Evolutionary conservation across 2,113 vertebrate genomes (phyloP), one percentile per base, ranked within the genome.

Genomic region (Chitala chitala): DNA sequence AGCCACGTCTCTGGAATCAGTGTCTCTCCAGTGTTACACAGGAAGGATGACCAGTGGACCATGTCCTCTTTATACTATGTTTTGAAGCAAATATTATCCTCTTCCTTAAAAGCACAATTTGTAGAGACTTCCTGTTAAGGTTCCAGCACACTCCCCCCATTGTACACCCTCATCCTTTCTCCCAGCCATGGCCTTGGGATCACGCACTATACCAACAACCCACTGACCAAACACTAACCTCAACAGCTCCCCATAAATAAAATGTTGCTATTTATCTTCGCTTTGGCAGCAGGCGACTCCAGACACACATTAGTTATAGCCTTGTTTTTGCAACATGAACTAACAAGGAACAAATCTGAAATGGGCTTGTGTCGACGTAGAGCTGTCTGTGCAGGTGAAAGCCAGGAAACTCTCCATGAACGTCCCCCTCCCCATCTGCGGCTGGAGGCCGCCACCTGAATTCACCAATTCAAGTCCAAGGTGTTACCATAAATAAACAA

Each of bases 231-330:
- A 44, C 31, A 56, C 55, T 50, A 3, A n/a, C 20, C 69, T 58
- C n/a, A n/a, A 26, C 4, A 55, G 6, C 15, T 48, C 31, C 51
- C 38, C 56, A 40, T 65, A 29, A 13, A 72, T 78, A 78, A 78
- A 76, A 69, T 56, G 33, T 24, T 73, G 33, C 54, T 75, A 78
- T 81, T 80, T 82, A 76, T 78, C 33, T 59, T 26, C 51, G 63
- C 59, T 77, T 78, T 77, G 76, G 73, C 58, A 13, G 75, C 79
- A 77, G 72, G 77, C 75, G 64, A 53, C 55, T 77, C 78, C 75
- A 75, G 75, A 80, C 75, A 65, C 26, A 77, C 59, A 69, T 76
- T 70, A 44, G 69, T 22, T 63, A 44, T 69, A 66, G 78, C 69
- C 71, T 75, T 20, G 59, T 72, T 77, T 22, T 42, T n/a, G 68